These are phyloP conservation scores for Lycaena phlaeas DNA, from an alignment of 2,888 invertebrate genomes.

Conservation along the genomic window DNA sequence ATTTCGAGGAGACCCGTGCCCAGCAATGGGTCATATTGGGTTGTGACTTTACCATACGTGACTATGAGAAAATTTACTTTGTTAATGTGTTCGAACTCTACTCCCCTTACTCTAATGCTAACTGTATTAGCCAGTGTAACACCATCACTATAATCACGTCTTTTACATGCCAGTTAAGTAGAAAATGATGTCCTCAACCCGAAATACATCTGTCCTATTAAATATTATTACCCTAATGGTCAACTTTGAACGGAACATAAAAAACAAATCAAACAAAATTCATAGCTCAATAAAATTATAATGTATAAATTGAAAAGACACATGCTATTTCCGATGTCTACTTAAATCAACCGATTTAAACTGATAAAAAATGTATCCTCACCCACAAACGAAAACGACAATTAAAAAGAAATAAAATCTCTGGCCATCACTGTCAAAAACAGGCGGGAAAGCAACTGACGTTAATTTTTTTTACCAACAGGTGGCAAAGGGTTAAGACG, in stretches of 20 bases:
- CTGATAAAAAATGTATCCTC: constrained; percentile 40
- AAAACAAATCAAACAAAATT: constrained; percentile 17
- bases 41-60: no score
- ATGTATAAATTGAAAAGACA: constrained; percentile 47
- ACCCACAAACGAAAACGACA: constrained; percentile 46
- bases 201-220: constrained; percentile 7
- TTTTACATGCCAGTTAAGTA: no score
- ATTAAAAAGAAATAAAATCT: constrained; percentile 73
- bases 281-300: constrained; percentile 49
- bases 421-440: constrained; percentile 38
- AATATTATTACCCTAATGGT: neutral
- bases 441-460: constrained; percentile 62
- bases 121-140: no score
- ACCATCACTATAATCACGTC: no score
- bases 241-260: constrained; percentile 12
- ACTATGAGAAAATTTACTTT: no score
- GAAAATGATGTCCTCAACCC: neutral
- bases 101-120: no score
- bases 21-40: no score
- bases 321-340: constrained; percentile 64
- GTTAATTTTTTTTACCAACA: constrained; percentile 46
- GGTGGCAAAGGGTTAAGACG: constrained; percentile 55
- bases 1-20: no score
- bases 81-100: no score
- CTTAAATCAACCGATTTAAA: constrained; percentile 62